Conservation (phyloP, 2,888 invertebrate genomes). For the Melanostoma mellinum region DNA sequence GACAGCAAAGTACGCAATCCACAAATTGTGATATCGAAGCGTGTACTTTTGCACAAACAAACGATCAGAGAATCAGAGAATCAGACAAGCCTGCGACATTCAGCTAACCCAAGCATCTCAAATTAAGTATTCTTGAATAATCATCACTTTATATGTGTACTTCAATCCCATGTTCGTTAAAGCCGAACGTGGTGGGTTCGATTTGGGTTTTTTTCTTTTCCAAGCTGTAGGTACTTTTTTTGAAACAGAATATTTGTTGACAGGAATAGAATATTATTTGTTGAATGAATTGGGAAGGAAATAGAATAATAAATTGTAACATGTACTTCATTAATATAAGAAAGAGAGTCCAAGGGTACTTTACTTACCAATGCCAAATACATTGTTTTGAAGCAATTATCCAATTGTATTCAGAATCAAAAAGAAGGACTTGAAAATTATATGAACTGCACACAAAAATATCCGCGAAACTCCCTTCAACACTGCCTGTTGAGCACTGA, state of each 20-base stretch:
- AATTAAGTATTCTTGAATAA: constrained; percentile 61
- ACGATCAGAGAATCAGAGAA: constrained; percentile 21
- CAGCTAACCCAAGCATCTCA: neutral
- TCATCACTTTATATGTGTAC: constrained; percentile 41
- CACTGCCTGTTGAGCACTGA: constrained; percentile 64
- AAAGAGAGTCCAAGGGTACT: neutral
- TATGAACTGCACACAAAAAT: constrained; percentile 14
- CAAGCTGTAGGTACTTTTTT: too few species aligned
- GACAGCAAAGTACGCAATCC: constrained; percentile 31
- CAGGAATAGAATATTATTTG: too few species aligned
- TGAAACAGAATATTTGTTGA: too few species aligned
- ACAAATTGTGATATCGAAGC: constrained; percentile 12
- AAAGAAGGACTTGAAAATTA: constrained; percentile 8
- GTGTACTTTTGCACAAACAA: neutral
- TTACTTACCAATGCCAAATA: constrained; percentile 52
- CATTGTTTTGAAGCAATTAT: constrained; percentile 21
- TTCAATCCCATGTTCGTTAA: constrained; percentile 36
- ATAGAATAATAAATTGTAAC: too few species aligned
- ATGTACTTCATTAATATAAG: neutral
- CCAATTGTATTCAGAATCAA: neutral
- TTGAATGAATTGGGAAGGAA: too few species aligned
- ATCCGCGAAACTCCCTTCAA: constrained; percentile 49
- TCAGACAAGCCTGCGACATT: neutral
- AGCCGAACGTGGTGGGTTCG: neutral
- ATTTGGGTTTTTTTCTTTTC: neutral